Conservation (phyloP, 2,888 invertebrate species). For the Andrena marginata region DNA sequence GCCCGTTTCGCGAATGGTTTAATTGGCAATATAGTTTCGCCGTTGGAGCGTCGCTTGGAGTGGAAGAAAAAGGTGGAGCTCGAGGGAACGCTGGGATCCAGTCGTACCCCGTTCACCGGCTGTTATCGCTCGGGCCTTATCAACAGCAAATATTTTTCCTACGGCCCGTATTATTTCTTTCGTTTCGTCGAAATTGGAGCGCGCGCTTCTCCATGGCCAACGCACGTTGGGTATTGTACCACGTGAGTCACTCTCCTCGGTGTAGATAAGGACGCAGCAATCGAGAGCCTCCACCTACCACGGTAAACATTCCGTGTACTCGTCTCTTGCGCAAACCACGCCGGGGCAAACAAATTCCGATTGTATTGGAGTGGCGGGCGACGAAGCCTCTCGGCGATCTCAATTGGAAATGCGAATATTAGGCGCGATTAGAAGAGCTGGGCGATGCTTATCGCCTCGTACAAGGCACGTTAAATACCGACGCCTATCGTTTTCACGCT, state of each 20-base stretch:
- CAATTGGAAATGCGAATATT: conserved; percentile 4
- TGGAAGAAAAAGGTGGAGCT: neutral
- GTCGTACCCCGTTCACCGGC: neutral
- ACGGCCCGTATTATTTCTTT: conserved; percentile 4
- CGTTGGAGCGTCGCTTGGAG: neutral
- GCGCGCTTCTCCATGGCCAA: conserved; percentile 6
- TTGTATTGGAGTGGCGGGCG: neutral
- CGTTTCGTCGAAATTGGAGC: conserved; percentile 32
- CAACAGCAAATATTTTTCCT: conserved; percentile 39
- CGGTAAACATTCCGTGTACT: conserved; percentile 25
- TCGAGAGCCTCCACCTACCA: neutral
- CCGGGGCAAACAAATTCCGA: conserved; percentile 24
- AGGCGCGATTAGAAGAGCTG: neutral
- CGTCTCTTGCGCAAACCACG: conserved; percentile 26
- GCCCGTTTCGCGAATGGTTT: neutral
- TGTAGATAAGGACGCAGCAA: conserved; percentile 45
- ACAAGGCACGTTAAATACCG: neutral
- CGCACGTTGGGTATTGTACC: conserved; percentile 25
- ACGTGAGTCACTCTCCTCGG: conserved; percentile 47
- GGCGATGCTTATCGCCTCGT: neutral
- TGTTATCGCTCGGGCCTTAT: conserved; percentile 6
- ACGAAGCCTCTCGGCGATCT: neutral
- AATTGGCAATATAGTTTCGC: neutral
- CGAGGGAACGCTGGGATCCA: neutral
- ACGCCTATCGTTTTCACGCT: neutral